These are phyloP conservation scores for Lycophotia porphyrea DNA, from an alignment of 2,888 invertebrate species.

Conservation along the genomic window DNA sequence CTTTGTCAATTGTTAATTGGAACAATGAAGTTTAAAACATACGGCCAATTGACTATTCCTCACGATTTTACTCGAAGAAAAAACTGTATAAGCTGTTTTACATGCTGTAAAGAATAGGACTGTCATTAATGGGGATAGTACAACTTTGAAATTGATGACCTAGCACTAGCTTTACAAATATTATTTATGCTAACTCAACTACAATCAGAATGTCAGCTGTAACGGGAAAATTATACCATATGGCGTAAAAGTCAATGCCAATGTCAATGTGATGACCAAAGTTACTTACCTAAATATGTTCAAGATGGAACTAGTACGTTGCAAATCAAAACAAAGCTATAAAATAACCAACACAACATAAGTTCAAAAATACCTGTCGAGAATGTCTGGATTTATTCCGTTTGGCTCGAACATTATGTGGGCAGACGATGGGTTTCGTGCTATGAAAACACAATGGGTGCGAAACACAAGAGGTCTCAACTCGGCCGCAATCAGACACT, in stretches of 20 bases:
- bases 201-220: not conserved
- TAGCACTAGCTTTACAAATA: not conserved
- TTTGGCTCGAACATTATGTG: too few relatives aligned
- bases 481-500: too few relatives aligned
- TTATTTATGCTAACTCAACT: not conserved
- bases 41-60: not conserved
- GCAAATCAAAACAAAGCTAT: not conserved
- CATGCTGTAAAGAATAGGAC: not conserved
- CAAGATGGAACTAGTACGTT: not conserved
- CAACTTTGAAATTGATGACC: not conserved
- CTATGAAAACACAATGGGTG: too few relatives aligned
- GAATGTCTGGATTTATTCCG: too few relatives aligned
- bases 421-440: too few relatives aligned
- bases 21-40: not conserved
- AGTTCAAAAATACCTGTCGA: not conserved
- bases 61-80: not conserved
- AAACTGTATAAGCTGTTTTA: not conserved
- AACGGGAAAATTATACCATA: not conserved
- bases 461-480: too few relatives aligned
- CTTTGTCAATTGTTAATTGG: slow-evolving; percentile 10
- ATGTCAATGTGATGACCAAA: not conserved
- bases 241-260: not conserved
- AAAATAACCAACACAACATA: not conserved
- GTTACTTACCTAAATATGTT: not conserved
- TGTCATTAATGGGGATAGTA: too few relatives aligned